A percentile compares a stretch with the other conserved stretches of the same genome.
These are phyloP conservation scores for Rotaria magnacalcarata DNA, from an alignment of 2,888 invertebrate genomes.

Conservation along the genomic window DNA sequence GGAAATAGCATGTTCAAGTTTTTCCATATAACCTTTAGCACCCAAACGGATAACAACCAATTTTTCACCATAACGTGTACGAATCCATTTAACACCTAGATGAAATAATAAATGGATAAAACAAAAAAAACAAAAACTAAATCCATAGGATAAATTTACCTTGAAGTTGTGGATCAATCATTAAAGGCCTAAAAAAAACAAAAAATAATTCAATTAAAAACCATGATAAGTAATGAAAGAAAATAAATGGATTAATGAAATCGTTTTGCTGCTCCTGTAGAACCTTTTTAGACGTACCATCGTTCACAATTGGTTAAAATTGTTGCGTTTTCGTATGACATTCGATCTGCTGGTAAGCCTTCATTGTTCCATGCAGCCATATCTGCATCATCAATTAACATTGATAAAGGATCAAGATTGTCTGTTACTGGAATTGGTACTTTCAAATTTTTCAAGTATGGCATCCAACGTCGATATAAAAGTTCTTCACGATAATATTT, in stretches of 20 bases:
- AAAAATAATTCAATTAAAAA: neutral
- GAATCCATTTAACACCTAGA: slow-evolving; percentile 83
- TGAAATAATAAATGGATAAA: neutral
- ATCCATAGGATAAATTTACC: slow-evolving; percentile 19
- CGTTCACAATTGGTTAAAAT: slow-evolving; percentile 48
- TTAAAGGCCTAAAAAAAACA: slow-evolving; percentile 44
- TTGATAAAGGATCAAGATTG: slow-evolving; percentile 40
- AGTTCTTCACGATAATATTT: slow-evolving; percentile 47
- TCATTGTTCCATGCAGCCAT: slow-evolving; percentile 94
- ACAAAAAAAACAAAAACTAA: too few species aligned
- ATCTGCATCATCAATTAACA: slow-evolving; percentile 82
- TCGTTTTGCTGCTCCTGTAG: too few species aligned
- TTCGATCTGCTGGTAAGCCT: slow-evolving; percentile 74
- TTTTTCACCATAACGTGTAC: slow-evolving; percentile 78
- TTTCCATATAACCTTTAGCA: slow-evolving; percentile 82
- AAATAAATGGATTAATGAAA: too few species aligned
- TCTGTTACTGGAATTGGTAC: slow-evolving; percentile 36
- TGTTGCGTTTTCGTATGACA: slow-evolving; percentile 48
- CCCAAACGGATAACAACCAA: slow-evolving; percentile 80
- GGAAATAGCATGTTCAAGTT: slow-evolving; percentile 75
- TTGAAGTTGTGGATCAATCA: slow-evolving; percentile 49
- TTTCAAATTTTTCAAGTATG: slow-evolving; percentile 38
- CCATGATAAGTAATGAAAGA: too few species aligned
- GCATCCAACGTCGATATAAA: slow-evolving; percentile 45
- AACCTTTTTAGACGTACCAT: slow-evolving; percentile 39